Conservation (phyloP, 2,113 vertebrate species). For the Geothlypis trichas region DNA sequence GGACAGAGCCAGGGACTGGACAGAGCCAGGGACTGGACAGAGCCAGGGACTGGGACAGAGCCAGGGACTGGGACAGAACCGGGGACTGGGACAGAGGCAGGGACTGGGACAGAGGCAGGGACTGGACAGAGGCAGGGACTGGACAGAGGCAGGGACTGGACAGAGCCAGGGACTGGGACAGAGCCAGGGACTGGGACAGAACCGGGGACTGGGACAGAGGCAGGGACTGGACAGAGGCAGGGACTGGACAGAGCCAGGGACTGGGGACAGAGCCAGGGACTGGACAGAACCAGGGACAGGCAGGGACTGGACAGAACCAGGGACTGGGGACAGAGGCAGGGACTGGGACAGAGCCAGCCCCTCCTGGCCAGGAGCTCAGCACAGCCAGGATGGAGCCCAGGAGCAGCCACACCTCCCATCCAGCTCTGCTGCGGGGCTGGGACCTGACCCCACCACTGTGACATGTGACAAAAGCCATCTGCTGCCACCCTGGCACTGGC, state of each 20-base stretch:
- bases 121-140: background rate
- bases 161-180: too few species aligned
- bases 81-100: too few species aligned
- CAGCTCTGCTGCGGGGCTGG: background rate
- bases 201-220: background rate
- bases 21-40: background rate
- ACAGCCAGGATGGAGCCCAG: accelerated
- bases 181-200: background rate
- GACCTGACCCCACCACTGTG: background rate
- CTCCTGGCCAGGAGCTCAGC: background rate
- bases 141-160: background rate
- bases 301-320: too few species aligned
- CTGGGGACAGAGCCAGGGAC: background rate
- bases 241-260: background rate
- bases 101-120: background rate
- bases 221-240: background rate
- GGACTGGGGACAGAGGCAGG: too few species aligned
- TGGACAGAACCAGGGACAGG: too few species aligned
- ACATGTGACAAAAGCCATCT: slow-evolving; percentile 23
- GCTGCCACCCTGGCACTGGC: background rate
- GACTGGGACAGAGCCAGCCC: background rate
- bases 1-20: background rate
- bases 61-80: too few species aligned
- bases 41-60: too few species aligned
- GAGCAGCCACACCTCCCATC: background rate